Evolutionary conservation across 2,113 vertebrate species (phyloP).

Genomic region (Noctilio leporinus): DNA sequence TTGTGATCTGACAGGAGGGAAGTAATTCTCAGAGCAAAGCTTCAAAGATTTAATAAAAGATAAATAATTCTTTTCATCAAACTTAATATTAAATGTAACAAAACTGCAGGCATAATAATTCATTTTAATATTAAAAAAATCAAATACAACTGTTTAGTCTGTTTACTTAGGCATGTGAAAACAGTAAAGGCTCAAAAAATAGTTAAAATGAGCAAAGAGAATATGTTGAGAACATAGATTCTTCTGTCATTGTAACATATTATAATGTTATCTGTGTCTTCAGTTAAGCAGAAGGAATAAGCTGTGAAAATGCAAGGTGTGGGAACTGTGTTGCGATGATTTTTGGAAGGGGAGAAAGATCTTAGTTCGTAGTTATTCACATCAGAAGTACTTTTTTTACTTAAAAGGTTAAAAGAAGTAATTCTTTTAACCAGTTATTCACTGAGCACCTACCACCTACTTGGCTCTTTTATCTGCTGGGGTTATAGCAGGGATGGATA

Average conservation of each 20-base stretch:
- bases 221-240: background rate
- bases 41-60: constrained; percentile 52
- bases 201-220: constrained; percentile 40
- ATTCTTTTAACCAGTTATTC: background rate
- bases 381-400: background rate
- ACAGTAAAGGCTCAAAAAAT: constrained; percentile 28
- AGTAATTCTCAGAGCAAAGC: background rate
- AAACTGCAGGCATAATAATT: background rate
- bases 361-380: background rate
- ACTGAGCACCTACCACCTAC: background rate
- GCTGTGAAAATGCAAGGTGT: background rate
- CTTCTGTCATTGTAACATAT: constrained; percentile 6
- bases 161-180: constrained; percentile 28
- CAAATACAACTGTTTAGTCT: constrained; percentile 7
- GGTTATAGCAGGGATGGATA: background rate
- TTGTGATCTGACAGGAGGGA: constrained; percentile 12
- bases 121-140: constrained; percentile 61
- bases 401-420: too few species aligned
- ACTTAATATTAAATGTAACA: constrained; percentile 36
- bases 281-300: constrained; percentile 9
- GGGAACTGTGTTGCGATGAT: background rate
- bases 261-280: background rate
- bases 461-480: background rate
- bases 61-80: constrained; percentile 52
- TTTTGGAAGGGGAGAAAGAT: background rate